A percentile compares a stretch with the other conserved stretches of the same genome.
Conservation (phyloP, 2,113 vertebrate genomes). For the Platysteira castanea region DNA sequence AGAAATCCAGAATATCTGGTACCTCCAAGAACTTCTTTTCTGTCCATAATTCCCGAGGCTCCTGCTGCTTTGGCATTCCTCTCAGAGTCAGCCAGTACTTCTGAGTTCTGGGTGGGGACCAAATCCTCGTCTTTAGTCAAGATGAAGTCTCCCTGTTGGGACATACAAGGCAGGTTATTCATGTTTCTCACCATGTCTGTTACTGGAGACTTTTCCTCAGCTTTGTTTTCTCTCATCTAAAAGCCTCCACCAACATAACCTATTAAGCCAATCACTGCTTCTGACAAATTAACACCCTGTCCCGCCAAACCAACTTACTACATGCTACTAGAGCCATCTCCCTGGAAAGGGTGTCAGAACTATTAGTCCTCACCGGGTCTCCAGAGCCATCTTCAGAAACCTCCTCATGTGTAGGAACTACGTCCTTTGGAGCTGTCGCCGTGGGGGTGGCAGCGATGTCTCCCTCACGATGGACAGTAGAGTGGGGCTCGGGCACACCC, state of each 20-base stretch:
- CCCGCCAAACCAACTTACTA: not conserved
- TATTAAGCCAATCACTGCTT: not conserved
- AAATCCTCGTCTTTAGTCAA: slow-evolving; percentile 52
- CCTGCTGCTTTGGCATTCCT: slow-evolving; percentile 59
- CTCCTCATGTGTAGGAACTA: not conserved
- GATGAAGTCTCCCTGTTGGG: slow-evolving; percentile 68
- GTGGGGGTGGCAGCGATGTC: not conserved
- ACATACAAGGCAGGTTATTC: slow-evolving; percentile 12
- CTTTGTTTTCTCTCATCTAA: not conserved
- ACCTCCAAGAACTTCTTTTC: slow-evolving; percentile 82
- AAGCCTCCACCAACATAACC: not conserved
- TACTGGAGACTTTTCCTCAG: not conserved
- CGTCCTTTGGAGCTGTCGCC: accelerated
- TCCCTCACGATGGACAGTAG: not conserved
- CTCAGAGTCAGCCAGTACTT: not conserved
- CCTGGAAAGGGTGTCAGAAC: not conserved
- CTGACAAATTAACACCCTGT: not conserved
- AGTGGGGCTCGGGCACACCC: not conserved
- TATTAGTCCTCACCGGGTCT: slow-evolving; percentile 55
- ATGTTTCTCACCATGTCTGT: not conserved
- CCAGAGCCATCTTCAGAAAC: slow-evolving; percentile 68
- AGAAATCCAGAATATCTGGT: slow-evolving; percentile 31
- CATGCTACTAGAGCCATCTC: not conserved
- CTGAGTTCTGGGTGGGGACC: not conserved
- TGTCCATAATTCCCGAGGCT: slow-evolving; percentile 73